Percentiles rank a stretch among this genome's conserved stretches.
Evolutionary conservation across 2,888 invertebrate genomes (phyloP).

Genomic region (Drosophila pegasa): DNA sequence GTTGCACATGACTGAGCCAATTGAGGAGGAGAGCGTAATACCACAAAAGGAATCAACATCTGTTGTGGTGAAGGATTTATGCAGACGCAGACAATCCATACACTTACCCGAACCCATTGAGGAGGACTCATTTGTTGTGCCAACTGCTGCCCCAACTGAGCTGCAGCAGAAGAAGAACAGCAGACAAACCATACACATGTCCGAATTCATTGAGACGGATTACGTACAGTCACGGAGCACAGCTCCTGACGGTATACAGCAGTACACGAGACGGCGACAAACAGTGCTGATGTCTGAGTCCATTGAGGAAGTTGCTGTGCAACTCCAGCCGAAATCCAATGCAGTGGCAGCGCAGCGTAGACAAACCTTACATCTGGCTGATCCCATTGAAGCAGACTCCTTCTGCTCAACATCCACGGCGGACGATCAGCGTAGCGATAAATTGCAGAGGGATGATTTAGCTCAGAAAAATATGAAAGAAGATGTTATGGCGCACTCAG

Average conservation of each 20-base stretch:
- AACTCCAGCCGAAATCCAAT: neutral
- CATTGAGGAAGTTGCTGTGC: constrained; percentile 15
- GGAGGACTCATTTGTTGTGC: constrained; percentile 1
- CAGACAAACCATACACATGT: constrained; percentile 19
- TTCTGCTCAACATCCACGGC: neutral
- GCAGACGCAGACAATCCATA: constrained; percentile 2
- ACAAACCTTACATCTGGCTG: constrained; percentile 19
- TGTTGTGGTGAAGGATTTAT: neutral
- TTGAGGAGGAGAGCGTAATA: constrained; percentile 1
- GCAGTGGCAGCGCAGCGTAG: constrained; percentile 6
- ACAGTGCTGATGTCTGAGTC: constrained; percentile 26
- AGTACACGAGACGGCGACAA: constrained; percentile 7
- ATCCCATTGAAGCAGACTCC: constrained; percentile 33
- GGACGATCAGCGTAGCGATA: neutral
- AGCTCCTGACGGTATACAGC: neutral
- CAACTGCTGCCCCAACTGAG: neutral
- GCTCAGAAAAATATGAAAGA: neutral
- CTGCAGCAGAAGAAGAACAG: neutral
- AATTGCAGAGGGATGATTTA: neutral
- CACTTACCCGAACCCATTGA: constrained; percentile 12
- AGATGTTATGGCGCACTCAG: neutral
- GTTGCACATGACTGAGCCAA: constrained; percentile 10
- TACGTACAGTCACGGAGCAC: neutral
- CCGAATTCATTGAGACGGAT: constrained; percentile 12
- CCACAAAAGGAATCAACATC: neutral